phyloP scores from a whole-genome alignment of 2,113 vertebrate species.

The Odocoileus virginianus region DNA sequence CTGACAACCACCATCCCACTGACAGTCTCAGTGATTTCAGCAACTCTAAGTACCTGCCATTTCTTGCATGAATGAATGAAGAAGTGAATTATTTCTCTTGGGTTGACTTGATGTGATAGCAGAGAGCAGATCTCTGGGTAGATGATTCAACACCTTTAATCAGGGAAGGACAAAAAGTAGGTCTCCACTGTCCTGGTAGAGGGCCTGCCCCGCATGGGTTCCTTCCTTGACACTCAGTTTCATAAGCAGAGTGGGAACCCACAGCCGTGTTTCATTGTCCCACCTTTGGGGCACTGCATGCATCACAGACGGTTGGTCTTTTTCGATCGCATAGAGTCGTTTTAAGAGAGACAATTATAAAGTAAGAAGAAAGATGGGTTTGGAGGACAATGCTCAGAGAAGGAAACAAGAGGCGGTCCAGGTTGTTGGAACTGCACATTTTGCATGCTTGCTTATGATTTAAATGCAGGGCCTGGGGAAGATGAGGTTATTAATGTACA shows the following conservation, averaged over 20 bases:
- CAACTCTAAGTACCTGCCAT: not conserved
- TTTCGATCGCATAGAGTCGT: constrained; percentile 38
- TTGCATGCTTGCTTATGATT: not conserved
- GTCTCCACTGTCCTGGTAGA: not conserved
- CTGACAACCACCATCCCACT: not conserved
- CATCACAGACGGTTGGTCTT: constrained; percentile 27
- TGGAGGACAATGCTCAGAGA: constrained; percentile 31
- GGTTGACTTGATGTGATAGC: not conserved
- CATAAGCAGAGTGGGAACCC: not conserved
- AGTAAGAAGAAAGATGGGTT: constrained; percentile 48
- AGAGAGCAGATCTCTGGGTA: not conserved
- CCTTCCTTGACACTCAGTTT: not conserved
- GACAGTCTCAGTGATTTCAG: not conserved
- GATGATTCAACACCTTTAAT: not conserved
- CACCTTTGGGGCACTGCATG: not conserved
- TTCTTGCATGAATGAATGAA: not conserved
- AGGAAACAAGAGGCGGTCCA: not conserved
- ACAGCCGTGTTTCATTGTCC: not conserved
- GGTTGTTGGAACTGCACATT: not conserved
- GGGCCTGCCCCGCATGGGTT: not conserved
- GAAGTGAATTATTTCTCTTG: not conserved
- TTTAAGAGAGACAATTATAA: constrained; percentile 45
- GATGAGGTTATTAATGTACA: not conserved
- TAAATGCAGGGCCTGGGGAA: not conserved
- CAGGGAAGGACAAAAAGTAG: not conserved